These are phyloP conservation scores for Balaeniceps rex DNA, from an alignment of 2,113 vertebrate species.

Conservation along the genomic window DNA sequence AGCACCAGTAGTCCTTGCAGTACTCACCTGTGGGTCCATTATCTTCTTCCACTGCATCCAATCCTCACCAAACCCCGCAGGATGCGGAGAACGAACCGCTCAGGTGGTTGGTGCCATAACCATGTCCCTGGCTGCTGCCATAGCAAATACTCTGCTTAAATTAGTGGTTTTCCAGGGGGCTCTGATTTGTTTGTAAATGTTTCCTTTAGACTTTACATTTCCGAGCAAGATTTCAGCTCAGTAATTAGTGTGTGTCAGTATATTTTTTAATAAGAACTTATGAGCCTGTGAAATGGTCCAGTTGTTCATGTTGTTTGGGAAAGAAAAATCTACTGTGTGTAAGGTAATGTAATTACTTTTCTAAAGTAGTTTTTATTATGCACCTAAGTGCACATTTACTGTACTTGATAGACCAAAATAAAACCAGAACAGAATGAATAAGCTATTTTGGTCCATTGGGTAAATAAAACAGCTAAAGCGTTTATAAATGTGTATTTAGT, in stretches of 20 bases:
- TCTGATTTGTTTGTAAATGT: background rate
- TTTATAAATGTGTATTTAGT: constrained; percentile 69
- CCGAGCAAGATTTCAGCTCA: background rate
- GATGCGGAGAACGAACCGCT: background rate
- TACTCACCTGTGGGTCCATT: rapidly evolving
- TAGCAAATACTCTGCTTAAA: background rate
- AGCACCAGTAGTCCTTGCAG: background rate
- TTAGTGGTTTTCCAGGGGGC: background rate
- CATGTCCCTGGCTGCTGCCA: background rate
- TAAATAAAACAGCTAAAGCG: constrained; percentile 50
- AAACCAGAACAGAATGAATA: constrained; percentile 49
- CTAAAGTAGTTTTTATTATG: constrained; percentile 57
- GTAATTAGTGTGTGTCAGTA: constrained; percentile 45
- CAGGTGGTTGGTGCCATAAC: background rate
- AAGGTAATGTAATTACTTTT: constrained; percentile 68
- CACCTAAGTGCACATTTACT: constrained; percentile 62
- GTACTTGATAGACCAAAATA: constrained; percentile 62
- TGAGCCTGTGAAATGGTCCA: constrained; percentile 40
- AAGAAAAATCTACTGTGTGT: constrained; percentile 39
- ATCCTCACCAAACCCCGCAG: rapidly evolving
- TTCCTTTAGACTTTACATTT: constrained; percentile 27
- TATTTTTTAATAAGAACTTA: constrained; percentile 39
- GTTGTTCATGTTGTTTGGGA: constrained; percentile 40
- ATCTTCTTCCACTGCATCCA: background rate
- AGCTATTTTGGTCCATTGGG: constrained; percentile 47